Conservation (phyloP, 2,113 vertebrate genomes). For the Strigops habroptila region DNA sequence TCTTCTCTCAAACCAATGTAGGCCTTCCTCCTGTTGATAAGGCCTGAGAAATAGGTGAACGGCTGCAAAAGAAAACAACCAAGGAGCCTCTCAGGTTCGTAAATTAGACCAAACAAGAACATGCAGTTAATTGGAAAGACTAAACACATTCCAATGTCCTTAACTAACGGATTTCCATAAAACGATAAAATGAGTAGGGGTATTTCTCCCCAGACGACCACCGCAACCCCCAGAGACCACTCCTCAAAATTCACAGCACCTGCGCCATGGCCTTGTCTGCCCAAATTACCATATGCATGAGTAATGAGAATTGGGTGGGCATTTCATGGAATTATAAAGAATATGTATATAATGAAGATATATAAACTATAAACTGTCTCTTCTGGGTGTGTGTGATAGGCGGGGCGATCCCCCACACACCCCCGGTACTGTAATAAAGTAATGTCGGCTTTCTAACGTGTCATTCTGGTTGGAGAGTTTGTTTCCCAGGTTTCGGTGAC, state of each 20-base stretch:
- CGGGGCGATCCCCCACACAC: not conserved
- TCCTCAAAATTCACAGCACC: not conserved
- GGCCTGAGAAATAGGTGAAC: not conserved
- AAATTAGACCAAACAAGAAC: not conserved
- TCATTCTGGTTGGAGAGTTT: not conserved
- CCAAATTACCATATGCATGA: not conserved
- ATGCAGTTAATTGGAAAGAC: not conserved
- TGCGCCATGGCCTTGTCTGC: not conserved
- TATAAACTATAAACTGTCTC: not conserved
- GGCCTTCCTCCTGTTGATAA: not conserved
- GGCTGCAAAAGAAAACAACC: not conserved
- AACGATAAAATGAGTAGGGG: not conserved
- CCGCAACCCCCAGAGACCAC: not conserved
- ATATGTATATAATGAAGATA: not conserved
- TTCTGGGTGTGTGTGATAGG: not conserved
- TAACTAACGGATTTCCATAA: not conserved
- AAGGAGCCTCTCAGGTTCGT: not conserved
- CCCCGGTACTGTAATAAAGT: not conserved
- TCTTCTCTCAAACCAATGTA: not conserved
- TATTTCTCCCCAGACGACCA: not conserved
- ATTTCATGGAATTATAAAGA: not conserved
- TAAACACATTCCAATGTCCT: not conserved
- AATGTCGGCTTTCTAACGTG: not conserved
- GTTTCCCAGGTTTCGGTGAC: not conserved
- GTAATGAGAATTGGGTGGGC: not conserved